Conservation (phyloP, 2,113 vertebrate genomes). For the Vimba vimba region DNA sequence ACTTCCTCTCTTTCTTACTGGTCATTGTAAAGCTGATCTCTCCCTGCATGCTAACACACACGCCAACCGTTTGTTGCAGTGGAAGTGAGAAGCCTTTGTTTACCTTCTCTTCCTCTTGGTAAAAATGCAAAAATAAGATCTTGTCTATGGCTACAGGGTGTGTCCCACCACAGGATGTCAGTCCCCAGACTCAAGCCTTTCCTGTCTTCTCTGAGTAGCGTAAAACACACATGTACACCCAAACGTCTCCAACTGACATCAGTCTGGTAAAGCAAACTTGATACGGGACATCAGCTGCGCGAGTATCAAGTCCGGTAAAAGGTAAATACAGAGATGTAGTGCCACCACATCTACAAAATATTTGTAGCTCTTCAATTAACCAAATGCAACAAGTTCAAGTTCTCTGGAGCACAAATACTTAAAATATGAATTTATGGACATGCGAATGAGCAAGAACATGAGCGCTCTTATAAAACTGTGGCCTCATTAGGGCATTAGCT, state of each 20-base stretch:
- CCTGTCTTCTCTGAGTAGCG: conserved; percentile 27
- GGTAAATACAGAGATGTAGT: background rate
- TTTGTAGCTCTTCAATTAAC: background rate
- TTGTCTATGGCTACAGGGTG: conserved; percentile 64
- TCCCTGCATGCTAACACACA: conserved; percentile 27
- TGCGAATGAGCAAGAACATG: background rate
- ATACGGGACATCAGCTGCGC: too few relatives aligned
- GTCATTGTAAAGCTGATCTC: conserved; percentile 56
- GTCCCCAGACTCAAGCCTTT: conserved; percentile 58
- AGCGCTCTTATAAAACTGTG: background rate
- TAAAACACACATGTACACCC: background rate
- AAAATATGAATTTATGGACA: background rate
- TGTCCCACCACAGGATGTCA: conserved; percentile 60
- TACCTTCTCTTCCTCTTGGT: conserved; percentile 52
- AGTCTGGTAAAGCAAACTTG: background rate
- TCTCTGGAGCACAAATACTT: background rate
- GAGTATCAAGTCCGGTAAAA: background rate
- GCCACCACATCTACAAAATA: background rate
- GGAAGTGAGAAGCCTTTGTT: conserved; percentile 46
- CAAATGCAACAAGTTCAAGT: background rate
- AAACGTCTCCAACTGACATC: background rate
- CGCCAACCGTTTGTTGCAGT: background rate
- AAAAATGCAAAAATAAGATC: conserved; percentile 62
- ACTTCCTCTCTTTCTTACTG: conserved; percentile 53
- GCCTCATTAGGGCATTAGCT: background rate